Base-by-base conservation (phyloP, 2,888 invertebrate genomes). In the Phytoseiulus persimilis region DNA sequence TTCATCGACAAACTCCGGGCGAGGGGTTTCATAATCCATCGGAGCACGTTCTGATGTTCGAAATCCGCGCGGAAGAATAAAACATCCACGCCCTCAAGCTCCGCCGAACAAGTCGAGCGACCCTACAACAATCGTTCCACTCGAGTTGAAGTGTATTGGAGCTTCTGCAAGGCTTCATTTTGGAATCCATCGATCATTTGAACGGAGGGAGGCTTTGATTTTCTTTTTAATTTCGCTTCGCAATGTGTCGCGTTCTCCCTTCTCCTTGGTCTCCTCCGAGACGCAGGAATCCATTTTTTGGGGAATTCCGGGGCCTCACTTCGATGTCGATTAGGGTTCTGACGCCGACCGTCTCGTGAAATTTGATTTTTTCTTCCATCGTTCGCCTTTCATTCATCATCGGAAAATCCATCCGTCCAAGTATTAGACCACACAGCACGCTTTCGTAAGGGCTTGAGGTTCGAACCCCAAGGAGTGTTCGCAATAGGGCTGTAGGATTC, bases 381-480 rank as follows among this genome's bases (percentile, higher is more conserved):
- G 65, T 65, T 65, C 65, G 65, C 65, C 65, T 65, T 65, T 65
- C 65, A 65, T 65, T 65, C 65, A 65, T 65, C 65, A 65, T 65
- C 65, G 65, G 65, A 28, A 65, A 65, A 65, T 65, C 65, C 65
- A 65, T 65, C 65, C 65, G 18, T 65, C 65, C 65, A 65, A 65
- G 65, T 65, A 65, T 65, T 65, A 65, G 65, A 65, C 65, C 65
- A 65, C 65, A n/a, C n/a, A n/a, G n/a, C n/a, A n/a, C 65, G 65
- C 65, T 14, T 65, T 65, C 65, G 5, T 46, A 14, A 6, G 9
- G 46, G 46, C 28, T 23, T 18, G 65, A 28, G 65, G 11, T 28
- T 65, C 65, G 65, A 65, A 65, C 9, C 65, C 65, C 14, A 14
- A 28, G 65, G 28, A 18, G 6, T 46, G 14, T 46, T 46, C 6